Evolutionary conservation across 2,797 vertebrate genomes (phyloP), one percentile per base, ranked within the genome.

Genomic region (Chlorospingus flavigularis): DNA sequence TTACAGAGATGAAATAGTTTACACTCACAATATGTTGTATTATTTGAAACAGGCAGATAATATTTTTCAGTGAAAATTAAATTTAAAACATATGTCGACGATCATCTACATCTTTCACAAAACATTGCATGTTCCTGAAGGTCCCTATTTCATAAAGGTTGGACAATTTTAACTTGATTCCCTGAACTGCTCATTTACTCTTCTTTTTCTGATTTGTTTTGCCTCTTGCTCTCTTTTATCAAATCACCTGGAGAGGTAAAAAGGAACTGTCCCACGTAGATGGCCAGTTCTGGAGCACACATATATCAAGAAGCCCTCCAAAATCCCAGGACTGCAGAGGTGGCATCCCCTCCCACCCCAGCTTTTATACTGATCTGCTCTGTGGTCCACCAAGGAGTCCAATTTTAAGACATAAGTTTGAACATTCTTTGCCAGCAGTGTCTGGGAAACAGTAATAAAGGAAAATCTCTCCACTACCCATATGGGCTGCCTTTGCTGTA

Each of bases 41-140:
- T 92, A 85, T 92, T 94, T 6, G 23, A 96, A 96, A 90, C 30
- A 92, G 81, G 40, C 37, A 94, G 83, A 86, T 91, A 81, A 48
- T 91, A 81, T 90, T 92, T 94, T 71, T 40, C 48, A 37, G 71
- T 76, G 71, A 90, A 97, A 95, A 90, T 94, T 54, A 65, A 71
- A 94, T 86, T 54, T 86, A 47, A 93, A 96, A 86, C 92, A 92
- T 55, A 91, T 88, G 87, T 86, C 25, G 33, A 24, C 0, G 1
- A 82, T 91, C 17, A 28, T 55, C 67, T 65, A 74, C 50, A 73
- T 73, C 51, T 94, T 93, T 91, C 60, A 54, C 48, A 81, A 76
- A 96, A 86, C 42, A 54, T 58, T 80, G 16, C 1, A 0, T 81
- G 68, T 60, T 91, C 53, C 73, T 45, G 51, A 66, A 60, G 48